Conservation (phyloP, 2,888 invertebrate genomes). For the Thymelicus acteon region DNA sequence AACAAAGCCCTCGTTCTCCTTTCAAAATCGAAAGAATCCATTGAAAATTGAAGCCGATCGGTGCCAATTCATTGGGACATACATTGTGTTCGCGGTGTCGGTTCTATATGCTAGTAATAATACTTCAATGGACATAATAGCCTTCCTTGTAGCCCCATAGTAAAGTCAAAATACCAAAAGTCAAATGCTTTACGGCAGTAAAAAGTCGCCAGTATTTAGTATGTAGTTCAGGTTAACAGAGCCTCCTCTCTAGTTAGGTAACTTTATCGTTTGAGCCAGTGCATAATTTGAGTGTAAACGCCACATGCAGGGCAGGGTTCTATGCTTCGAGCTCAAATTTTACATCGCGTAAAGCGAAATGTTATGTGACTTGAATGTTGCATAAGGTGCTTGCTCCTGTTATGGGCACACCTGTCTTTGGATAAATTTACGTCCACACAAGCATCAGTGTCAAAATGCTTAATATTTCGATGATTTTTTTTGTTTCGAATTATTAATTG, state of each 20-base stretch:
- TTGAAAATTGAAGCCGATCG: too few relatives aligned
- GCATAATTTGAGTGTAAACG: slow-evolving; percentile 20
- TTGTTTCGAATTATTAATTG: too few relatives aligned
- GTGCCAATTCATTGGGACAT: too few relatives aligned
- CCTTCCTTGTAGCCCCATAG: background rate
- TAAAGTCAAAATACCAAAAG: background rate
- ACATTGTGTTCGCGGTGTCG: too few relatives aligned
- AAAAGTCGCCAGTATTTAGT: background rate
- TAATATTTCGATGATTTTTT: too few relatives aligned
- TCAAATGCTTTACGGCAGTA: background rate
- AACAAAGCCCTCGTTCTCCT: too few relatives aligned
- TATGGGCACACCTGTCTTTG: too few relatives aligned
- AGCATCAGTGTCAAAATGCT: too few relatives aligned
- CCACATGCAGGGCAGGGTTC: background rate
- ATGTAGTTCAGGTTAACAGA: slow-evolving; percentile 8
- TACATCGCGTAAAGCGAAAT: slow-evolving; percentile 4
- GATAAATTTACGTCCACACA: too few relatives aligned
- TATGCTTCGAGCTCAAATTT: slow-evolving; percentile 5
- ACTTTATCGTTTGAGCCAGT: slow-evolving; percentile 11
- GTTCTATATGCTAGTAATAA: too few relatives aligned
- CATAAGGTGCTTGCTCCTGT: background rate
- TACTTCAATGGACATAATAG: too few relatives aligned
- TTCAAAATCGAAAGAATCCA: too few relatives aligned
- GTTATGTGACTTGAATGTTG: slow-evolving; percentile 13
- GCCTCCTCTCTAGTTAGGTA: slow-evolving; percentile 6